Percentiles rank a stretch among this genome's conserved stretches.
These are phyloP conservation scores for Lymantria dispar DNA, from an alignment of 2,888 invertebrate species.

Conservation along the genomic window DNA sequence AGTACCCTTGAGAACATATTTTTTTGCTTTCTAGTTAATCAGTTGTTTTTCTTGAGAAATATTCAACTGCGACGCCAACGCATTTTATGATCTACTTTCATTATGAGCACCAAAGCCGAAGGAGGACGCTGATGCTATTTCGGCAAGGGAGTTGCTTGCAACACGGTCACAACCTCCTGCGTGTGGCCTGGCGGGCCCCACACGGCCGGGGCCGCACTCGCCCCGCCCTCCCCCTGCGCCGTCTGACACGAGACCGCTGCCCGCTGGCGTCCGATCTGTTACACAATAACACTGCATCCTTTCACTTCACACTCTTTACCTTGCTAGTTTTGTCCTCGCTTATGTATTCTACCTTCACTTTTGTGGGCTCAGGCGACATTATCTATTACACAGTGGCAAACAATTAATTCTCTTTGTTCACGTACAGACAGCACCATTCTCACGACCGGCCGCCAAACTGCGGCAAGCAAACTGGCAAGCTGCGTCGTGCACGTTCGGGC, in stretches of 20 bases:
- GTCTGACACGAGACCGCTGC: constrained; percentile 75
- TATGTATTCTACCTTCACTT: constrained; percentile 77
- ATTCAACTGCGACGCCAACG: background rate
- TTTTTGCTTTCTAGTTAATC: constrained; percentile 6
- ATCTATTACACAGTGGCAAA: constrained; percentile 73
- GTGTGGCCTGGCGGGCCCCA: constrained; percentile 83
- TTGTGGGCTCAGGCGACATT: constrained; percentile 78
- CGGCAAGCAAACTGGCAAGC: constrained; percentile 76
- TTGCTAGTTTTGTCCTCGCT: constrained; percentile 75
- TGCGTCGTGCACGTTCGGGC: constrained; percentile 62
- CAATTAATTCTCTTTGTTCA: constrained; percentile 75
- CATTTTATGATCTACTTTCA: constrained; percentile 17
- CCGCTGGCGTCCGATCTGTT: constrained; percentile 77
- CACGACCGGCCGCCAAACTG: constrained; percentile 80
- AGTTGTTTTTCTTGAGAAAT: constrained; percentile 5
- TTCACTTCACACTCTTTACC: constrained; percentile 67
- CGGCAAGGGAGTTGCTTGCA: constrained; percentile 79
- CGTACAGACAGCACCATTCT: constrained; percentile 75
- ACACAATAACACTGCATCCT: constrained; percentile 73
- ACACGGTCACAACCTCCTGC: constrained; percentile 84
- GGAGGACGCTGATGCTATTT: constrained; percentile 69
- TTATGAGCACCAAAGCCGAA: constrained; percentile 36
- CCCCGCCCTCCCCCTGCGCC: constrained; percentile 82
- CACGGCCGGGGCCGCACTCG: constrained; percentile 78
- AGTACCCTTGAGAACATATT: constrained; percentile 3